Evolutionary conservation across 2,797 vertebrate species (phyloP).

Genomic region (Hybognathus amarus): DNA sequence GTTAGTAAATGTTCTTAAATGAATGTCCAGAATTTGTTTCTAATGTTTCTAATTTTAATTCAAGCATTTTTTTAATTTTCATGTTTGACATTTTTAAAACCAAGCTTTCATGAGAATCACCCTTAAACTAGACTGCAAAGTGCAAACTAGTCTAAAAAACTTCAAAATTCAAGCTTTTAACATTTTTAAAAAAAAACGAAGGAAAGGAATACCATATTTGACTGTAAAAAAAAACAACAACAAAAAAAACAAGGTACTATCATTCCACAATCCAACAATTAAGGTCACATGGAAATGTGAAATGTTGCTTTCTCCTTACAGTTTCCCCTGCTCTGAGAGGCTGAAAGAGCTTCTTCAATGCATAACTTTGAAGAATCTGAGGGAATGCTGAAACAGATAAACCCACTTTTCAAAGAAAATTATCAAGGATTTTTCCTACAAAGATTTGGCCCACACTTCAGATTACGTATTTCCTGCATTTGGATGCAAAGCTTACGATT

Average conservation of each 20-base stretch:
- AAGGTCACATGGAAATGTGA: neutral
- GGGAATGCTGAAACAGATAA: neutral
- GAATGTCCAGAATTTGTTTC: no score
- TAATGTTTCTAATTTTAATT: no score
- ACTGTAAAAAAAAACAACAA: neutral
- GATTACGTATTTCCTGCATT: neutral
- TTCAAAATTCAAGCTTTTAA: neutral
- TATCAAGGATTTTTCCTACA: neutral
- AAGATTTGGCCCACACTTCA: slow-evolving; percentile 11
- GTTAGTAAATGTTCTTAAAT: no score
- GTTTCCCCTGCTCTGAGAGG: neutral
- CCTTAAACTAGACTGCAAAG: neutral
- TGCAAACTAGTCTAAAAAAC: neutral
- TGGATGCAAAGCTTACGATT: neutral
- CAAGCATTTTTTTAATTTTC: no score
- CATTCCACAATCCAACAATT: neutral
- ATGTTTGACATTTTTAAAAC: no score
- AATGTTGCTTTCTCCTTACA: slow-evolving; percentile 9
- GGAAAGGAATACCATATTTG: neutral
- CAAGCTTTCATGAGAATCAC: no score
- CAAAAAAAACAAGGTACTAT: neutral
- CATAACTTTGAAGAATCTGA: slow-evolving; percentile 6
- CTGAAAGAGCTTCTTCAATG: neutral
- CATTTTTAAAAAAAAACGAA: neutral
- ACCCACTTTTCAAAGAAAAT: slow-evolving; percentile 7